Evolutionary conservation across 2,113 vertebrate genomes (phyloP).

Genomic region (Pavo muticus): DNA sequence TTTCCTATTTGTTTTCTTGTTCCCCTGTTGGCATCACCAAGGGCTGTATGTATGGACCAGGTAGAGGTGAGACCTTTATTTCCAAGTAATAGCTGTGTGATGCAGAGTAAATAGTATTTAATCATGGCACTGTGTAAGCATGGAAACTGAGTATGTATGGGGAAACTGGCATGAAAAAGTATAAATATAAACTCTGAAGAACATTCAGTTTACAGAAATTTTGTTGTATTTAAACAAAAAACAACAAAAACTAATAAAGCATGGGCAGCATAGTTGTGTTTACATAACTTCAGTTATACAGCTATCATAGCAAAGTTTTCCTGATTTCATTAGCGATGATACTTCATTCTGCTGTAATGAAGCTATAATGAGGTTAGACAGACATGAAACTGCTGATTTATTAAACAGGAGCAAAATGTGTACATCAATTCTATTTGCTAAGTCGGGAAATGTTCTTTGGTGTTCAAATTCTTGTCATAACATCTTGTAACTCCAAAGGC

Average conservation of each 20-base stretch:
- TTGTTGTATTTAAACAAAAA: background rate
- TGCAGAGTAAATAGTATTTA: background rate
- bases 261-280: background rate
- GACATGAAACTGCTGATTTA: background rate
- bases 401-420: background rate
- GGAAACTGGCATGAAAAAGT: background rate
- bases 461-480: background rate
- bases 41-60: background rate
- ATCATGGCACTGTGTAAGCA: too few relatives aligned
- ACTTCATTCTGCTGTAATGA: background rate
- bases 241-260: too few relatives aligned
- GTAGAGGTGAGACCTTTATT: background rate
- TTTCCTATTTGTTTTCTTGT: background rate
- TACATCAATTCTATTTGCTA: background rate
- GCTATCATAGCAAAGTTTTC: background rate
- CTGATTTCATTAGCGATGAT: background rate
- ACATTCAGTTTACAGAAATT: background rate
- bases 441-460: background rate
- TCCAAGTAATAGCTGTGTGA: background rate
- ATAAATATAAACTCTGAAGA: background rate
- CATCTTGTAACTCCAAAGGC: background rate
- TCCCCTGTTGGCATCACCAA: background rate
- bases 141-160: background rate
- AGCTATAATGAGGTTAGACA: background rate
- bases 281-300: background rate